Base-by-base conservation (phyloP, 2,113 vertebrate genomes). In the Ranitomeya imitator region DNA sequence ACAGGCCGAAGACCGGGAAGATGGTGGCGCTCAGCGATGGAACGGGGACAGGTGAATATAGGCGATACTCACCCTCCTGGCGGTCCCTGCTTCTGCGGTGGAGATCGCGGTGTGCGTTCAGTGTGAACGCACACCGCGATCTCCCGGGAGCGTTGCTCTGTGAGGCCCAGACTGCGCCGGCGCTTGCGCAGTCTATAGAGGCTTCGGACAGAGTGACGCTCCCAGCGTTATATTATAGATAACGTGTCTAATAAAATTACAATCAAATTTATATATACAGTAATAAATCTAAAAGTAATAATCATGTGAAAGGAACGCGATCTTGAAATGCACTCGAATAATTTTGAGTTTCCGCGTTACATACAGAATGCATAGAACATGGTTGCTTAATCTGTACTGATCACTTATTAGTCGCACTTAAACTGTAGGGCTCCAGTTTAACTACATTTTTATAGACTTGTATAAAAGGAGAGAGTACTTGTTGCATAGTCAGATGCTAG, bases 401-500 rank as follows among this genome's bases (percentile, higher is more conserved):
- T 90, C 90, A 90, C 19, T 91, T 90, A 19, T 93, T 93, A 94
- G 94, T 95, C 94, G 94, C 89, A 10, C 88, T 91, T 92, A 93
- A 93, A 94, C 94, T 92, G 93, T 93, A 92, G 90, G 95, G 93
- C 91, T 94, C 94, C 91, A 0, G 79, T 95, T 96, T 96, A 96
- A 96, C 94, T 95, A 93, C 90, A 86, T 92, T 95, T 96, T 96
- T 95, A 96, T 96, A 95, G 95, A 95, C 94, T 95, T 91, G 12
- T 93, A 93, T 95, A 96, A 95, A 94, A 93, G 93, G 93, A 96
- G 93, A 95, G 95, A 93, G 95, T 94, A 94, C 92, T 93, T 94
- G 93, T 93, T 93, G 92, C 93, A 91, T 94, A 93, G 95, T 94
- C 94, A 93, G 93, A 94, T 94, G 94, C 90, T 86, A 85, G 93